Percentiles rank a stretch among this genome's conserved stretches.
These are phyloP conservation scores for Panonychus citri DNA, from an alignment of 1,140 invertebrate species.

Conservation along the genomic window DNA sequence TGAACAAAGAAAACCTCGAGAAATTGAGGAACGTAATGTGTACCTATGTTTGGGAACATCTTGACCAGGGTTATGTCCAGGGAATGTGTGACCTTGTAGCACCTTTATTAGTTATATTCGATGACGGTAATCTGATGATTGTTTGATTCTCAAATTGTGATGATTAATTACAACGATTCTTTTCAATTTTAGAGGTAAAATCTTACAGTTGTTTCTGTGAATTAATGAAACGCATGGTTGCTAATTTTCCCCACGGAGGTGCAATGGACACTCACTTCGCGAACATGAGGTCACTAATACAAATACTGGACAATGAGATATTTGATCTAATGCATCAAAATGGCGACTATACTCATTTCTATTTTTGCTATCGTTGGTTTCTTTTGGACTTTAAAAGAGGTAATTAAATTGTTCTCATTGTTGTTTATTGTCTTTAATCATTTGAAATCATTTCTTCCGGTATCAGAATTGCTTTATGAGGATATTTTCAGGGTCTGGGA, in stretches of 20 bases:
- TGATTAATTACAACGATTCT: background rate
- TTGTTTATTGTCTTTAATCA: slow-evolving; percentile 1
- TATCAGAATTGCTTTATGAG: slow-evolving; percentile 57
- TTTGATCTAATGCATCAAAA: slow-evolving; percentile 82
- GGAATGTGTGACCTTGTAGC: slow-evolving; percentile 89
- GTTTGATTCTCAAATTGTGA: background rate
- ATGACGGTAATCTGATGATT: slow-evolving; percentile 36
- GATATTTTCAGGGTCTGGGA: slow-evolving; percentile 86
- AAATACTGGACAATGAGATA: slow-evolving; percentile 71
- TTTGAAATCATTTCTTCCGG: slow-evolving; percentile 5
- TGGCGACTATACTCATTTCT: slow-evolving; percentile 87
- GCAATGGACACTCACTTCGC: slow-evolving; percentile 87
- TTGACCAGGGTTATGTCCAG: slow-evolving; percentile 69
- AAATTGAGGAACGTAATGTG: slow-evolving; percentile 88
- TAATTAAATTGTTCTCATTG: slow-evolving; percentile 16
- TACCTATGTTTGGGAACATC: slow-evolving; percentile 86
- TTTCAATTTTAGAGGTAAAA: slow-evolving; percentile 38
- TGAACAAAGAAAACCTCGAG: slow-evolving; percentile 54
- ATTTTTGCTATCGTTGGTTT: slow-evolving; percentile 90
- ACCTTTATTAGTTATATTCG: slow-evolving; percentile 68
- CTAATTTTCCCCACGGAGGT: slow-evolving; percentile 76
- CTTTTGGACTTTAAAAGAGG: slow-evolving; percentile 49
- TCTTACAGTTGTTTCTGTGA: slow-evolving; percentile 74
- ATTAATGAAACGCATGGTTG: slow-evolving; percentile 64
- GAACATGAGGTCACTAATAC: slow-evolving; percentile 56